Evolutionary conservation across 2,888 invertebrate species (phyloP).

Genomic region (Sphaeridia pumilis): DNA sequence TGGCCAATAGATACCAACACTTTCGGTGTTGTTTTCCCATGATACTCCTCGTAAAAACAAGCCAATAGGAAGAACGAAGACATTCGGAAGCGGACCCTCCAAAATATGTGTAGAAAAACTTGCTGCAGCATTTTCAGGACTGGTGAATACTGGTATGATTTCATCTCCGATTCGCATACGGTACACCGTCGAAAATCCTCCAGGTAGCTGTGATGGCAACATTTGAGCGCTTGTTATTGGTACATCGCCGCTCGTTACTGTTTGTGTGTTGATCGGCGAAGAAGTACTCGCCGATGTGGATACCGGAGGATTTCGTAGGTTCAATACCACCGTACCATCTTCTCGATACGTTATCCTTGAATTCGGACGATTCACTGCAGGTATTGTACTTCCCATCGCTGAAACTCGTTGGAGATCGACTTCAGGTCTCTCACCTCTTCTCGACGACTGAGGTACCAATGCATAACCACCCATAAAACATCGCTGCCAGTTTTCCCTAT

Average conservation of each 20-base stretch:
- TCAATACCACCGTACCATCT: neutral
- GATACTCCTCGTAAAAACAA: conserved; percentile 28
- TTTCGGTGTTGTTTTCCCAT: conserved; percentile 27
- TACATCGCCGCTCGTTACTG: neutral
- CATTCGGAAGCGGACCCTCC: conserved; percentile 27
- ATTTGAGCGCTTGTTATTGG: neutral
- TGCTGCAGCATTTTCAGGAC: conserved; percentile 6
- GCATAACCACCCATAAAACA: conserved; percentile 27
- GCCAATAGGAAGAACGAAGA: conserved; percentile 30
- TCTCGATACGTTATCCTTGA: neutral
- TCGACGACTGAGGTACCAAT: conserved; percentile 21
- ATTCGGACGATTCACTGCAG: neutral
- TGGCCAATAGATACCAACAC: conserved; percentile 33
- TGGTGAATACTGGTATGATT: conserved; percentile 28
- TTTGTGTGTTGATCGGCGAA: neutral
- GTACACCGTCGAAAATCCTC: conserved; percentile 24
- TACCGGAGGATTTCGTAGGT: neutral
- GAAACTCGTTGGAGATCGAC: neutral
- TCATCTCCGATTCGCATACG: conserved; percentile 31
- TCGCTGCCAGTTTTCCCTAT: conserved; percentile 24
- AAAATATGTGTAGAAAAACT: conserved; percentile 17
- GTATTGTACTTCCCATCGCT: neutral
- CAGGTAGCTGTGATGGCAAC: conserved; percentile 18
- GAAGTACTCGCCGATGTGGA: neutral
- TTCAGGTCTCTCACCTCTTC: conserved; percentile 22